Conservation (phyloP, 2,888 invertebrate genomes). For the Caenorhabditis angaria region DNA sequence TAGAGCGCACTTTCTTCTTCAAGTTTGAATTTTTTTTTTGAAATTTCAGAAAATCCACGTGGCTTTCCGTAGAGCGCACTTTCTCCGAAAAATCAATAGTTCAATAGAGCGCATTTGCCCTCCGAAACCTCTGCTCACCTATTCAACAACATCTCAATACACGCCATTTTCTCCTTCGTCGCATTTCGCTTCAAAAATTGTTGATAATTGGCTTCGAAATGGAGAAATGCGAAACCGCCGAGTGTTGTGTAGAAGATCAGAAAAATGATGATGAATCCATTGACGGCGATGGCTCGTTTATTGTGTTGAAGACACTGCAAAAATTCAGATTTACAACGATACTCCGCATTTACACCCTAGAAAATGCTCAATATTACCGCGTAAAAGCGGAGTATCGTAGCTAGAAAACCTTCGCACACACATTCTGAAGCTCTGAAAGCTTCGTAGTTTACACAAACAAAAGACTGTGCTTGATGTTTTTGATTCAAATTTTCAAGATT, state of each 20-base stretch:
- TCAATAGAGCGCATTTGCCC: neutral
- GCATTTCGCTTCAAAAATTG: constrained; percentile 50
- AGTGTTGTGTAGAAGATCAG: constrained; percentile 61
- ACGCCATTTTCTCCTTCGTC: constrained; percentile 41
- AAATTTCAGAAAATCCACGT: neutral
- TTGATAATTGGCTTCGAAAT: constrained; percentile 60
- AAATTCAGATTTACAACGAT: too few relatives aligned
- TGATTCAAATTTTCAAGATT: neutral
- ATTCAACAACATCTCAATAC: constrained; percentile 46
- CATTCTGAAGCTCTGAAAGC: neutral
- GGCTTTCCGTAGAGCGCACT: neutral
- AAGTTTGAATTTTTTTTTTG: neutral
- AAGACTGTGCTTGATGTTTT: neutral
- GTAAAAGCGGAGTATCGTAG: neutral
- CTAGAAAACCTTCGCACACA: neutral
- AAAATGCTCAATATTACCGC: neutral
- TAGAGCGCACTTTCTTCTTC: neutral
- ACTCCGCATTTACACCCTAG: too few relatives aligned
- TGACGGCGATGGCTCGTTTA: constrained; percentile 50
- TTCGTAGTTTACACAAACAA: neutral
- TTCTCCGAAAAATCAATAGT: neutral
- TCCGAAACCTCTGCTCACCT: constrained; percentile 16
- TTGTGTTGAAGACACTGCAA: constrained; percentile 54
- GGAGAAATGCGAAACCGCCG: constrained; percentile 66
- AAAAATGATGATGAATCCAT: constrained; percentile 55